These are phyloP conservation scores for Geotrupes spiniger DNA, from an alignment of 2,888 invertebrate genomes.

Conservation along the genomic window DNA sequence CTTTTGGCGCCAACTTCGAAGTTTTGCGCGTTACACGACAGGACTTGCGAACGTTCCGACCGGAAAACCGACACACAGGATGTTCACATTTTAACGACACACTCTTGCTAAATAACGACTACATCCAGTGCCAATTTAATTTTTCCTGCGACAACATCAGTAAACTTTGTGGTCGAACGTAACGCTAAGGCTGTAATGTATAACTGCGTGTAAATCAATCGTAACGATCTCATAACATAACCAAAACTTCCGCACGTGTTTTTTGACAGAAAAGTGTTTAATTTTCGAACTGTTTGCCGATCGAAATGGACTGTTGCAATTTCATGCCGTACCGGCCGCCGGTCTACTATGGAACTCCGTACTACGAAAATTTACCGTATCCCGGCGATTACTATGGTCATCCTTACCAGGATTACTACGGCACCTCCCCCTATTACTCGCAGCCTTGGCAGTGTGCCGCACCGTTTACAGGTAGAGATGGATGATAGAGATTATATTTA, in stretches of 20 bases:
- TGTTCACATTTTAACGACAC: conserved; percentile 13
- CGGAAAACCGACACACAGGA: too few species aligned
- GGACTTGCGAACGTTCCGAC: too few species aligned
- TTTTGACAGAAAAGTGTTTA: too few species aligned
- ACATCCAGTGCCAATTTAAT: conserved; percentile 5
- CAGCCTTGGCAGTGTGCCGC: conserved; percentile 45
- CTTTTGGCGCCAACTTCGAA: background rate
- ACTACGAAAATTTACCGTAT: conserved; percentile 42
- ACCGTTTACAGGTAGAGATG: conserved; percentile 41
- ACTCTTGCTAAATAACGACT: conserved; percentile 4
- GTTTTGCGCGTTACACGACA: too few species aligned
- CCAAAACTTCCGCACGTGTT: too few species aligned
- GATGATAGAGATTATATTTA: conserved; percentile 27
- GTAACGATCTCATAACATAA: too few species aligned
- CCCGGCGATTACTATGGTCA: conserved; percentile 40
- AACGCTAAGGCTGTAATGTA: too few species aligned
- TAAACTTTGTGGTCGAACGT: too few species aligned
- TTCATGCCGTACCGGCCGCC: conserved; percentile 46
- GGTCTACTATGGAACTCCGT: conserved; percentile 41
- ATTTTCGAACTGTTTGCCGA: too few species aligned
- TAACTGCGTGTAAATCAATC: too few species aligned
- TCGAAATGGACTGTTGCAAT: conserved; percentile 48
- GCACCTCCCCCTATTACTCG: conserved; percentile 39
- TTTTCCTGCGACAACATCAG: too few species aligned
- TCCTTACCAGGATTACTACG: conserved; percentile 40